Percentiles rank a stretch among this genome's conserved stretches.
Evolutionary conservation across 2,888 invertebrate genomes (phyloP).

Genomic region (Latrodectus hesperus): DNA sequence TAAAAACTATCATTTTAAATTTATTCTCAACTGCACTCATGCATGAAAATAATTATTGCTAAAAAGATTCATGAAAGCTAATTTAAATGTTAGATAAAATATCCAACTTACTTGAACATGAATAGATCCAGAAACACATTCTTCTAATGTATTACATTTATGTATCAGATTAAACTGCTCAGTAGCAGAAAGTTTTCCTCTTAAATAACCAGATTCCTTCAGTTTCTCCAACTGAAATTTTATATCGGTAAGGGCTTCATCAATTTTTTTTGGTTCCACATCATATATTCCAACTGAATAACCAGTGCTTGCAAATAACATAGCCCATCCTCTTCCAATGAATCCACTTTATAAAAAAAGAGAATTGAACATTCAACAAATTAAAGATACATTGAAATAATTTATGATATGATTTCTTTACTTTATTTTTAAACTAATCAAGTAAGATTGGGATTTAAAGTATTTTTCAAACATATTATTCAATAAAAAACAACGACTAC

Average conservation of each 20-base stretch:
- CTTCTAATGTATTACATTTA: conserved; percentile 77
- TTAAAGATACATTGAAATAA: no score
- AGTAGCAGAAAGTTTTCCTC: conserved; percentile 83
- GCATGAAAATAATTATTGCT: no score
- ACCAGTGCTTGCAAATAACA: conserved; percentile 94
- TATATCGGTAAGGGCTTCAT: conserved; percentile 84
- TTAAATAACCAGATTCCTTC: conserved; percentile 80
- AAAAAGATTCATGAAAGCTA: no score
- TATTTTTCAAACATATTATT: no score
- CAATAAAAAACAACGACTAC: no score
- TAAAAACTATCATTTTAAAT: no score
- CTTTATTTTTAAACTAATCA: no score
- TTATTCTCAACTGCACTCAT: no score
- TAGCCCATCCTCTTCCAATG: conserved; percentile 97
- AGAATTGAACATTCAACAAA: neutral
- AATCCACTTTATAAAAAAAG: conserved; percentile 83
- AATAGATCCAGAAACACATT: conserved; percentile 84
- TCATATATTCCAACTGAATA: conserved; percentile 93
- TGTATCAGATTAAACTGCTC: conserved; percentile 86
- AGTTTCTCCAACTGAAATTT: conserved; percentile 83
- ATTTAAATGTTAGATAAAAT: no score
- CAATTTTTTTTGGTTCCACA: conserved; percentile 84
- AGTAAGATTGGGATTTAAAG: no score
- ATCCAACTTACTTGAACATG: conserved; percentile 78
- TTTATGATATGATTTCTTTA: no score